Percentiles rank a stretch among this genome's conserved stretches.
Evolutionary conservation across 2,888 invertebrate species (phyloP).

Genomic region (Eupelmus urozonus): DNA sequence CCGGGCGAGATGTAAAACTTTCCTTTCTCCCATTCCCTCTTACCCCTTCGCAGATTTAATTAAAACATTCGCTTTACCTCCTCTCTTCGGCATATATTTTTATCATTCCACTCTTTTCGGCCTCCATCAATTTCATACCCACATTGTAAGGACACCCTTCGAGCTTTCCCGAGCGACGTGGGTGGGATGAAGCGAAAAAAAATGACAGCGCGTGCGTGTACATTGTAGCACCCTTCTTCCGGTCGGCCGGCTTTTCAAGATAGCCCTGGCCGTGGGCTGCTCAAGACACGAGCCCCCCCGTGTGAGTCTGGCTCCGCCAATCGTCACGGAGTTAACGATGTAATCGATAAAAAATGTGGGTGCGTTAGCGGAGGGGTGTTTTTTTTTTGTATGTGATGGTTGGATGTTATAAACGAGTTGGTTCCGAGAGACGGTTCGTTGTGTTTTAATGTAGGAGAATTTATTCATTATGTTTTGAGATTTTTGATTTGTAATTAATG

Average conservation of each 20-base stretch:
- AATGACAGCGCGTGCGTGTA: conserved; percentile 21
- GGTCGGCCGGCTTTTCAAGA: conserved; percentile 69
- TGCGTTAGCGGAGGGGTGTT: too few relatives aligned
- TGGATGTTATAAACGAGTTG: too few relatives aligned
- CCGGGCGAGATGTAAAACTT: conserved; percentile 34
- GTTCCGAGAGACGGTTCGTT: too few relatives aligned
- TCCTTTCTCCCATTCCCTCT: conserved; percentile 7
- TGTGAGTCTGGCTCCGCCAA: conserved; percentile 16
- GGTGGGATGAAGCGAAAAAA: conserved; percentile 13
- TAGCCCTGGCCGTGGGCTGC: conserved; percentile 11
- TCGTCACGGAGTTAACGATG: conserved; percentile 7
- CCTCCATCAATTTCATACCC: conserved; percentile 53
- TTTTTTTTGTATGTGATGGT: too few relatives aligned
- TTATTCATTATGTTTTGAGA: too few relatives aligned
- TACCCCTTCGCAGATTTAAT: conserved; percentile 49
- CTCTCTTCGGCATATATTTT: conserved; percentile 48
- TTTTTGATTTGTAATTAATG: too few relatives aligned
- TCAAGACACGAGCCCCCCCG: conserved; percentile 43
- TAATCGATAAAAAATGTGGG: conserved; percentile 45
- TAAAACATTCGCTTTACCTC: conserved; percentile 53
- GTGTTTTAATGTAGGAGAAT: too few relatives aligned
- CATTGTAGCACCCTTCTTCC: conserved; percentile 66
- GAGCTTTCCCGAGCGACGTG: background rate
- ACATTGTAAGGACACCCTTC: too few relatives aligned
- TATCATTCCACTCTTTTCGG: conserved; percentile 40